Percentiles rank a stretch among this genome's conserved stretches.
Evolutionary conservation across 2,797 vertebrate genomes (phyloP).

Genomic region (Botia almorhae): DNA sequence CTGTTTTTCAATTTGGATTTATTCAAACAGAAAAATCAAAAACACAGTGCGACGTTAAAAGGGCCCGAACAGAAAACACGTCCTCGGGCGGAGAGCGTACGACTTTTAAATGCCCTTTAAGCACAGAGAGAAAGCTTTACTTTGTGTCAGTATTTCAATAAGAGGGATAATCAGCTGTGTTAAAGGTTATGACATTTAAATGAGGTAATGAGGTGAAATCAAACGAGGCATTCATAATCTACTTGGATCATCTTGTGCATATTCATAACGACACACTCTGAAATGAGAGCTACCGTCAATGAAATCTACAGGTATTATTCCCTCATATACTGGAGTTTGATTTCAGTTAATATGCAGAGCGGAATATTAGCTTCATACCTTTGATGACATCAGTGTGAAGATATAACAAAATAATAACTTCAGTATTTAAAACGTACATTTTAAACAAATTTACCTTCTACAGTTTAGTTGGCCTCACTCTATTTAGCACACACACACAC

Average conservation of each 20-base stretch:
- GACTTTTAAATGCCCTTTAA: constrained; percentile 56
- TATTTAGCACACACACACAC: background rate
- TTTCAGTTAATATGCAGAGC: constrained; percentile 56
- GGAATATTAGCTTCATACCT: constrained; percentile 66
- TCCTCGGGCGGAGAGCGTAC: constrained; percentile 18
- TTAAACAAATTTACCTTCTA: background rate
- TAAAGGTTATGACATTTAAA: constrained; percentile 67
- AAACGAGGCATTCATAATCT: constrained; percentile 56
- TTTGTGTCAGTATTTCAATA: constrained; percentile 59
- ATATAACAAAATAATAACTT: constrained; percentile 67
- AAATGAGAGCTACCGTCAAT: constrained; percentile 1
- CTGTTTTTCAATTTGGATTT: constrained; percentile 18
- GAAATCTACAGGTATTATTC: constrained; percentile 13
- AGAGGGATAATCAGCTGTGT: constrained; percentile 57
- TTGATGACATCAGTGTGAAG: constrained; percentile 64
- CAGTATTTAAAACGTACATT: background rate
- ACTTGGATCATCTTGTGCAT: constrained; percentile 52
- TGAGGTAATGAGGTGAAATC: constrained; percentile 62
- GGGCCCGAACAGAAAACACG: background rate
- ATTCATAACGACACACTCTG: constrained; percentile 42
- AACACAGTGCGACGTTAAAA: constrained; percentile 28
- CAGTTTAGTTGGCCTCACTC: constrained; percentile 8
- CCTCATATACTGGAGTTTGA: constrained; percentile 47
- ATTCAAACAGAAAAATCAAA: constrained; percentile 46
- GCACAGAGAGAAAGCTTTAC: constrained; percentile 41